Conservation (phyloP, 2,113 vertebrate species). For the Meles meles region DNA sequence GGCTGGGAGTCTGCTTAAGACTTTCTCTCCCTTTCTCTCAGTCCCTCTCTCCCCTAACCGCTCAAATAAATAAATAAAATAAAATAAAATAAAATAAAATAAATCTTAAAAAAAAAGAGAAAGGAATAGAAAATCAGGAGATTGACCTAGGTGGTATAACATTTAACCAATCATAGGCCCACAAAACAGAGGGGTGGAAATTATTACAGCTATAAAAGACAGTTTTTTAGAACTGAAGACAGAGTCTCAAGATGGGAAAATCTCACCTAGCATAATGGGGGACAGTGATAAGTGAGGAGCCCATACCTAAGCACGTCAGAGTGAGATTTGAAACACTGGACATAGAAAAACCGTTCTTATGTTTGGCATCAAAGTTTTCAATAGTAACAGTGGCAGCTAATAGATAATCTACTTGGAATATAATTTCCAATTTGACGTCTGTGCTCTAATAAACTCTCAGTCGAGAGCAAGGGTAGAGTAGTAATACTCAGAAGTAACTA, state of each 20-base stretch:
- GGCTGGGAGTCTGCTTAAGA: neutral
- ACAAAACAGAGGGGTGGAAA: neutral
- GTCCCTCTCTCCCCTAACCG: neutral
- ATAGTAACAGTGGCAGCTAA: neutral
- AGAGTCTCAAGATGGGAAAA: neutral
- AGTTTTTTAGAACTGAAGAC: neutral
- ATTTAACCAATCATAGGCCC: neutral
- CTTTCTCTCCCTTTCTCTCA: neutral
- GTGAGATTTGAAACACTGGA: neutral
- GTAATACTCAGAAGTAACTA: neutral
- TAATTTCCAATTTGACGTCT: neutral
- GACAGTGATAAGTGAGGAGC: too few relatives aligned
- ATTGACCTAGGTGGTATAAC: neutral
- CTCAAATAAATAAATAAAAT: neutral
- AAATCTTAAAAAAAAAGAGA: neutral
- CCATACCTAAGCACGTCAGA: neutral
- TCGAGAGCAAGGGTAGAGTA: neutral
- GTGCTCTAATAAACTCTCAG: neutral
- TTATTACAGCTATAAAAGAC: neutral
- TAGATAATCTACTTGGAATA: neutral
- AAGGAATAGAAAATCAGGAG: neutral
- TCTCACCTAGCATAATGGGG: neutral
- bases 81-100: too few relatives aligned
- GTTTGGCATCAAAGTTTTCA: neutral
- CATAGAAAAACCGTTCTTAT: neutral